phyloP scores from a whole-genome alignment of 2,113 vertebrate genomes.

The Arvicanthis niloticus region DNA sequence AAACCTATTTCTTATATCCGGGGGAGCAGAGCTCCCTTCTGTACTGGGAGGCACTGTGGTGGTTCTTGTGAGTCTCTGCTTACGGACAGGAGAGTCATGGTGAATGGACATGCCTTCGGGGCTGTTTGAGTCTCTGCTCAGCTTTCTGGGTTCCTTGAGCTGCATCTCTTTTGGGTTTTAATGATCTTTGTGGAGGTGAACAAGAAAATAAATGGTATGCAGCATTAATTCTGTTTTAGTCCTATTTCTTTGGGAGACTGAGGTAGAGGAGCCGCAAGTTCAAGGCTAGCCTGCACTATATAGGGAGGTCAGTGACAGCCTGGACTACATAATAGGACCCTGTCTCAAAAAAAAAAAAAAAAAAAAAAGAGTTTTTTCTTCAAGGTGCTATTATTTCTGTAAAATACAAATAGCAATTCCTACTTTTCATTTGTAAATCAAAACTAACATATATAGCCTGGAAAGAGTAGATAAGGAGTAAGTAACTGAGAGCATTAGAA shows the following conservation, averaged over 20 bases:
- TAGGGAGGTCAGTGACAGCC: not conserved
- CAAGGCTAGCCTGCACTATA: not conserved
- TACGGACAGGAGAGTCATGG: not conserved
- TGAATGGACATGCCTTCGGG: not conserved
- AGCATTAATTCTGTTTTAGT: not conserved
- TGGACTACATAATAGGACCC: not conserved
- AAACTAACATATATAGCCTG: not conserved
- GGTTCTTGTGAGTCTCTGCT: slow-evolving; percentile 2
- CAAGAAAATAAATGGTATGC: slow-evolving; percentile 16
- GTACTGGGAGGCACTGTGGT: slow-evolving; percentile 16
- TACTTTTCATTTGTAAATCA: not conserved
- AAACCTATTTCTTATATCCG: not conserved
- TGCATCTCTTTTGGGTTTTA: slow-evolving; percentile 28
- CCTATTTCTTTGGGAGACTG: not conserved
- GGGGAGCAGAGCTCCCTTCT: not conserved
- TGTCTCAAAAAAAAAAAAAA: not conserved
- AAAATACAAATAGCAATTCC: slow-evolving; percentile 41
- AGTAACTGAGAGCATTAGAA: slow-evolving; percentile 1
- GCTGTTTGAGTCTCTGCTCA: slow-evolving; percentile 11
- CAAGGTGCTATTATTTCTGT: slow-evolving; percentile 36
- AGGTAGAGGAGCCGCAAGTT: not conserved
- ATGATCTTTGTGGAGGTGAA: not conserved
- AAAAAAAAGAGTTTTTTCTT: not conserved
- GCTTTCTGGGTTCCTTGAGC: slow-evolving; percentile 48
- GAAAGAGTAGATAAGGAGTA: not conserved